Base-by-base conservation (phyloP, 2,113 vertebrate species). In the Pomatostomus ruficeps region DNA sequence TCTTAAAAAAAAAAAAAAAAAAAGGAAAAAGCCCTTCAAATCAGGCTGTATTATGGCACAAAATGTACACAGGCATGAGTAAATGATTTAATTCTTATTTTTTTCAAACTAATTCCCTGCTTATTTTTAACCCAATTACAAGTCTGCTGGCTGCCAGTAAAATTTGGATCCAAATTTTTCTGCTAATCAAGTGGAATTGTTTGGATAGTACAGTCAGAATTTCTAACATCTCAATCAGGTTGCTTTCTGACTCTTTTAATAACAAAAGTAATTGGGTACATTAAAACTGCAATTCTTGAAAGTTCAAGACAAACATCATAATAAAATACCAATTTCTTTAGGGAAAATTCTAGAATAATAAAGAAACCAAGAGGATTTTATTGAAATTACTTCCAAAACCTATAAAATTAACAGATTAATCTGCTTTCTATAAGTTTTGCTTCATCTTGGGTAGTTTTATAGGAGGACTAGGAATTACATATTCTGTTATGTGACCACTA, bases 41-140 rank as follows among this genome's bases (percentile, higher is more conserved):
- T 61, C 57, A 89, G 45, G 73, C 51, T 49, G 31, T n/a, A 54
- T 54, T 73, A 75, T 70, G 38, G 49, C 49, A 79, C 20, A 91
- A 89, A 85, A 76, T 58, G 33, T 70, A 84, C 31, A 75, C 70
- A 89, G 58, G 31, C 35, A 23, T 40, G 31, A 82, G 49, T 57
- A 88, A 89, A 82, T 70, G 0, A 49, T 76, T 85, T 89, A 40
- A 43, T 19, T 74, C 12, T 65, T 55, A 21, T 49, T 85, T 79
- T 88, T 70, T 40, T 62, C 48, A 58, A 59, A 88, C 23, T 54
- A 83, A 71, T 71, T 90, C 61, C 25, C 67, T 83, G 43, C 35
- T 85, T 79, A 71, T 90, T 96, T 94, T 96, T 88, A 91, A 91
- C 59, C 15, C 2, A 11, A 75, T 90, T 96, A 83, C 46, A 88